Base-by-base conservation (phyloP, 2,888 invertebrate species). In the Cosmia pyralina region DNA sequence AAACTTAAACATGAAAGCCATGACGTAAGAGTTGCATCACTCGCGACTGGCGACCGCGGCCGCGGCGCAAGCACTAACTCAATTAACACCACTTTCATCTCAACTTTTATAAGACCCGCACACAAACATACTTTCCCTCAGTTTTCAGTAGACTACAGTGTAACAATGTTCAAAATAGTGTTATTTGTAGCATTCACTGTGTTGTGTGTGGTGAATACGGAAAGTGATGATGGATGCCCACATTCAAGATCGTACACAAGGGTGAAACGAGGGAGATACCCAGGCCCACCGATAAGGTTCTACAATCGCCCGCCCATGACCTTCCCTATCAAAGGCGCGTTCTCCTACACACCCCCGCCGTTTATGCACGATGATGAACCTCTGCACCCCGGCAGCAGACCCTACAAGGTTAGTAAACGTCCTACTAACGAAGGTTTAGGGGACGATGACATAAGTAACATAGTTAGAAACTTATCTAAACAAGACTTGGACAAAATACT, bases 21-120 rank as follows among this genome's bases (percentile, higher is more conserved):
- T 85, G 87, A 88, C 81, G 87, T 85, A 88, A 88, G 73, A 59
- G 69, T 90, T 91, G 88, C 86, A 81, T 88, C 50, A 82, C 15
- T 6, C 41, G 62, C 55, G 41, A 13, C 50, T 17, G n/a, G 63
- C 41, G 48, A 69, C 69, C 77, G 75, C 84, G 84, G 70, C 75
- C 85, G 76, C 81, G 72, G 81, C 84, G 81, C 83, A 77, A 83
- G 79, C 86, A 87, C 93, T 95, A 95, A 95, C 88, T 92, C 83
- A 92, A 95, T 95, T 95, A 88, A 88, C 57, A 91, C 92, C 77
- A 92, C 95, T 95, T 95, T 95, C 95, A 78, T 90, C 87, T 87
- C 90, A 89, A 86, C 90, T 91, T 90, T 93, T 95, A 96, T 95
- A 95, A 95, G 94, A 90, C 89, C 74, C 76, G 69, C 84, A 63